Percentiles rank a stretch among this genome's conserved stretches.
These are phyloP conservation scores for Isurus oxyrinchus DNA, from an alignment of 2,113 vertebrate species.

Conservation along the genomic window DNA sequence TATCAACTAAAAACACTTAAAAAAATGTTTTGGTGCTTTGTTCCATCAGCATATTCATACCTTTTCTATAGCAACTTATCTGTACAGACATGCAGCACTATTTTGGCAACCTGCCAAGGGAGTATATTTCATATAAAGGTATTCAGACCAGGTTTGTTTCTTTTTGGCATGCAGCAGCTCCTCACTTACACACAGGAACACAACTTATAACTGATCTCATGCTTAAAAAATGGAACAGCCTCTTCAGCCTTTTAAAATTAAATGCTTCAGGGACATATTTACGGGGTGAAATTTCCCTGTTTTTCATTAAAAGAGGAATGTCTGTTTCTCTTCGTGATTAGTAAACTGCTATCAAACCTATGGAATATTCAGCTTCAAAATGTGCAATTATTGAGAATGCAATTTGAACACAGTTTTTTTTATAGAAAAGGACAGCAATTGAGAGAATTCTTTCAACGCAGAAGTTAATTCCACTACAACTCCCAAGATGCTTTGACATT, in stretches of 20 bases:
- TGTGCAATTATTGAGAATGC: neutral
- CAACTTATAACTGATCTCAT: neutral
- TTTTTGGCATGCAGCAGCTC: too few species aligned
- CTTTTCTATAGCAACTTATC: neutral
- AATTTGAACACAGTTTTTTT: neutral
- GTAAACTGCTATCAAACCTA: neutral
- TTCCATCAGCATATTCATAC: neutral
- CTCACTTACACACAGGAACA: neutral
- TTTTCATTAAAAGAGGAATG: neutral
- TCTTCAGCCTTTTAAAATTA: neutral
- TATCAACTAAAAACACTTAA: neutral
- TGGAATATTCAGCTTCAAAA: neutral
- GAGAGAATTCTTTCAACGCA: neutral
- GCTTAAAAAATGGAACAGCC: neutral
- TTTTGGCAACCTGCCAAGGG: neutral
- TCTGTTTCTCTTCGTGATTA: neutral
- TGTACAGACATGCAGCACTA: conserved; percentile 22
- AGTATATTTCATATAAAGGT: neutral
- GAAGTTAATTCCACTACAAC: neutral
- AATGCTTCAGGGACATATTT: neutral
- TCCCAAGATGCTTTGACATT: neutral
- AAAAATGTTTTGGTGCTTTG: neutral
- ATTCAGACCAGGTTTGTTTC: neutral
- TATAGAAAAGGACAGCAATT: neutral
- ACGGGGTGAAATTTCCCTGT: neutral